A percentile compares a stretch with the other conserved stretches of the same genome.
phyloP scores from a whole-genome alignment of 2,797 vertebrate genomes.

The Eulemur coronatus region DNA sequence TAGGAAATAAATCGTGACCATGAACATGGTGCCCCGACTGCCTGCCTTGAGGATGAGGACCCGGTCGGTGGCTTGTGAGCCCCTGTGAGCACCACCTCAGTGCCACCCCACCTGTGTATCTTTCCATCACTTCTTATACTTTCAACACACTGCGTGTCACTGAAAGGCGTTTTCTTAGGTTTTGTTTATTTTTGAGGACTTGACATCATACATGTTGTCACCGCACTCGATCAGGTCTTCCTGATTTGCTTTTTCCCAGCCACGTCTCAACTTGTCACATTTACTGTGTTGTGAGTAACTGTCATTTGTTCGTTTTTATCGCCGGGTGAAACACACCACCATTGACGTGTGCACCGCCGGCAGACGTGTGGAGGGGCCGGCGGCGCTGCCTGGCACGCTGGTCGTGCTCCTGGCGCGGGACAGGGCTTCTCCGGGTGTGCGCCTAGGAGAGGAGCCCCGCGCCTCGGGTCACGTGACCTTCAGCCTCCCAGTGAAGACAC shows the following conservation, averaged over 20 bases:
- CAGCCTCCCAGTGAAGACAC: not conserved
- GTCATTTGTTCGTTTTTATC: too few species aligned
- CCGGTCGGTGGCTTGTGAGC: rapidly evolving
- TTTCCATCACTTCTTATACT: not conserved
- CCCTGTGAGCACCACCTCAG: rapidly evolving
- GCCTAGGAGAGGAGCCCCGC: rapidly evolving
- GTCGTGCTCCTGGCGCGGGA: not conserved
- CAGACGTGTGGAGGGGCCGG: rapidly evolving
- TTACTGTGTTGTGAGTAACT: not conserved
- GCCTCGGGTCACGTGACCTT: not conserved
- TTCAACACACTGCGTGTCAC: not conserved
- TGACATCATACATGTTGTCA: not conserved
- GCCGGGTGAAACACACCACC: not conserved
- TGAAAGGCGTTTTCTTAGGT: not conserved
- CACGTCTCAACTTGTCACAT: not conserved
- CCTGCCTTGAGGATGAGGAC: not conserved
- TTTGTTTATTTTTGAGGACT: not conserved
- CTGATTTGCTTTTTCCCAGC: not conserved
- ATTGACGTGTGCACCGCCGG: too few species aligned
- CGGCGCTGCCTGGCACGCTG: not conserved
- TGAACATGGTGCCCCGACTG: not conserved
- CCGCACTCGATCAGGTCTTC: not conserved
- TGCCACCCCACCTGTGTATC: not conserved
- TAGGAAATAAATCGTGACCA: not conserved
- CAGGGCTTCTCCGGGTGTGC: not conserved